Conservation (phyloP, 2,888 invertebrate genomes). For the Thymelicus acteon region DNA sequence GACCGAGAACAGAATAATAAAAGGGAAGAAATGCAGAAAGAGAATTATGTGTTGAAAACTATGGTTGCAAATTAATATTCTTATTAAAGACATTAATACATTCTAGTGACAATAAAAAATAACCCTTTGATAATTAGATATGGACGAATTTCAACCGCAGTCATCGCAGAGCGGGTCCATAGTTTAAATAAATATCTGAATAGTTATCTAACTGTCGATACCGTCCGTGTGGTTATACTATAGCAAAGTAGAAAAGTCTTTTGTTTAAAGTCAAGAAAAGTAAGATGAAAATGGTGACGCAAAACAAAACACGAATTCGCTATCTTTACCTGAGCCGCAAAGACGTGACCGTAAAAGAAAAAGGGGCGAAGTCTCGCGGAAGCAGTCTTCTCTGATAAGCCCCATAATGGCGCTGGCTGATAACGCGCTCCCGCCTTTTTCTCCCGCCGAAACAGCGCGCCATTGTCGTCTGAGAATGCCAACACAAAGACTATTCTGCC, state of each 20-base stretch:
- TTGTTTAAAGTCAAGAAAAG: constrained; percentile 37
- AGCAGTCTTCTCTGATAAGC: constrained; percentile 81
- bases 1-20: too few relatives aligned
- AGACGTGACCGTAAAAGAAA: constrained; percentile 84
- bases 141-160: too few relatives aligned
- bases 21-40: too few relatives aligned
- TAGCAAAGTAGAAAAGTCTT: not conserved
- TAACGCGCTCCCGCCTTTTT: constrained; percentile 83
- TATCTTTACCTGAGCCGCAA: constrained; percentile 58
- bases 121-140: too few relatives aligned
- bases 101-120: too few relatives aligned
- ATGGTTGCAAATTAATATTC: too few relatives aligned
- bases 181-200: too few relatives aligned
- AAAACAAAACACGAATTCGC: constrained; percentile 55
- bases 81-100: too few relatives aligned
- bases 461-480: constrained; percentile 73
- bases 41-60: too few relatives aligned
- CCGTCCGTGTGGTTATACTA: too few relatives aligned
- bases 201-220: too few relatives aligned
- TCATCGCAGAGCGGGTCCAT: too few relatives aligned
- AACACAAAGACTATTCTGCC: constrained; percentile 65
- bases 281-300: constrained; percentile 45
- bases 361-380: constrained; percentile 75
- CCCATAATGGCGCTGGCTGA: constrained; percentile 81
- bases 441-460: constrained; percentile 79